A percentile compares a stretch with the other conserved stretches of the same genome.
phyloP scores from a whole-genome alignment of 2,113 vertebrate genomes.

The Perca fluviatilis region DNA sequence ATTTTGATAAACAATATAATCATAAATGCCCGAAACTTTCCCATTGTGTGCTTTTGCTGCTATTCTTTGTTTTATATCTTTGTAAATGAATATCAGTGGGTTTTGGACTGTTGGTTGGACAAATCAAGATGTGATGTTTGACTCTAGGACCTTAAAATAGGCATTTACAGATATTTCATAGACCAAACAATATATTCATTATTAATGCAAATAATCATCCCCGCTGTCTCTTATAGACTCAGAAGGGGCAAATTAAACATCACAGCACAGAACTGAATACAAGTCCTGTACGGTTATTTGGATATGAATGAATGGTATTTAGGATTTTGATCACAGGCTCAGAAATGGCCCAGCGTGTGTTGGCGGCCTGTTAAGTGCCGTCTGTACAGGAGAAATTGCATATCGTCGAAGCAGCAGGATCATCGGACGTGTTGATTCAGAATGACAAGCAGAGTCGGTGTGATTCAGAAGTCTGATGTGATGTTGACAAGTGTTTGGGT shows the following conservation, averaged over 20 bases:
- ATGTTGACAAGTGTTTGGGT: constrained; percentile 6
- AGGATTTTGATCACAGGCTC: neutral
- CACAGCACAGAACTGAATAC: no score
- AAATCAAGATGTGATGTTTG: neutral
- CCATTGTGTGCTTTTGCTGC: neutral
- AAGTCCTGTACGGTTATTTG: neutral
- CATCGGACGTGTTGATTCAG: neutral
- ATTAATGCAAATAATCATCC: neutral
- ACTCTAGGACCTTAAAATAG: no score
- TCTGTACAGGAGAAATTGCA: neutral
- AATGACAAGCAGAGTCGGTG: neutral
- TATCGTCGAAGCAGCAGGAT: neutral
- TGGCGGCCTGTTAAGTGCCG: neutral
- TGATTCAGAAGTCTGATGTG: neutral
- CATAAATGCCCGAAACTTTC: neutral
- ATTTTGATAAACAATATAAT: no score
- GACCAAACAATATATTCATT: no score
- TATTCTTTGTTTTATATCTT: neutral
- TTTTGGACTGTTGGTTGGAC: neutral
- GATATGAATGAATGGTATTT: constrained; percentile 1
- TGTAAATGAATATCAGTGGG: neutral
- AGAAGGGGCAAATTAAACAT: neutral
- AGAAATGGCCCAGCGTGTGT: neutral
- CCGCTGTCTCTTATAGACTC: neutral
- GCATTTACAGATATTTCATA: neutral